Evolutionary conservation across 2,797 vertebrate species (phyloP).

Genomic region (Anomalospiza imberbis): DNA sequence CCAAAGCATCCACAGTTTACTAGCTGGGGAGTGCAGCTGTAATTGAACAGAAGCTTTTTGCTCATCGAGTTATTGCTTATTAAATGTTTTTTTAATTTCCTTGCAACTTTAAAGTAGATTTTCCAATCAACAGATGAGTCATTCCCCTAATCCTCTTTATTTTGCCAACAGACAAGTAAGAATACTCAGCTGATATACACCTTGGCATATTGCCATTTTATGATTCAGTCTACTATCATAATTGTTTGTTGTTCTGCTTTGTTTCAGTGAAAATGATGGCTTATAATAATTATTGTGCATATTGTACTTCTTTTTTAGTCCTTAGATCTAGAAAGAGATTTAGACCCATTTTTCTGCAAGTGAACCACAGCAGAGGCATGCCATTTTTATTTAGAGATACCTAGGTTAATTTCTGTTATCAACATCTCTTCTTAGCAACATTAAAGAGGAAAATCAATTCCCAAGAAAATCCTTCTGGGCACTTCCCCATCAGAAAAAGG

Average conservation of each 20-base stretch:
- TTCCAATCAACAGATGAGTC: constrained; percentile 36
- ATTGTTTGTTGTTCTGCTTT: constrained; percentile 39
- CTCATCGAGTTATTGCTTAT: neutral
- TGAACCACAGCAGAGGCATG: neutral
- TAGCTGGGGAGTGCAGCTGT: neutral
- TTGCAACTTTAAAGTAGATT: constrained; percentile 20
- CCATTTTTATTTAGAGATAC: neutral
- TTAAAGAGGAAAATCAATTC: constrained; percentile 17
- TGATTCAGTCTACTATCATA: neutral
- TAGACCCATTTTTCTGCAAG: neutral
- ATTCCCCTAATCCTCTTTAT: constrained; percentile 43
- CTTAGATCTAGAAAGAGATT: constrained; percentile 5
- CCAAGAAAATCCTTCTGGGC: neutral
- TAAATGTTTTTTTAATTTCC: neutral
- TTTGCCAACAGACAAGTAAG: constrained; percentile 18
- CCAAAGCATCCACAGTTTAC: neutral
- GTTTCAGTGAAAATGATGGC: constrained; percentile 14
- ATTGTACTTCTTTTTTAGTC: neutral
- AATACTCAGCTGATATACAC: neutral
- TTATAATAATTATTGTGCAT: constrained; percentile 20
- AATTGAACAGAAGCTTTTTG: neutral
- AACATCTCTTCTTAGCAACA: neutral
- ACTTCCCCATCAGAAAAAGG: neutral
- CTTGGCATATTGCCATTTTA: constrained; percentile 8
- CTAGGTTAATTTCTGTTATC: constrained; percentile 11